Evolutionary conservation across 1,140 invertebrate species (phyloP), one percentile per base, ranked within the genome.

Genomic region (Drosophila gunungcola): DNA sequence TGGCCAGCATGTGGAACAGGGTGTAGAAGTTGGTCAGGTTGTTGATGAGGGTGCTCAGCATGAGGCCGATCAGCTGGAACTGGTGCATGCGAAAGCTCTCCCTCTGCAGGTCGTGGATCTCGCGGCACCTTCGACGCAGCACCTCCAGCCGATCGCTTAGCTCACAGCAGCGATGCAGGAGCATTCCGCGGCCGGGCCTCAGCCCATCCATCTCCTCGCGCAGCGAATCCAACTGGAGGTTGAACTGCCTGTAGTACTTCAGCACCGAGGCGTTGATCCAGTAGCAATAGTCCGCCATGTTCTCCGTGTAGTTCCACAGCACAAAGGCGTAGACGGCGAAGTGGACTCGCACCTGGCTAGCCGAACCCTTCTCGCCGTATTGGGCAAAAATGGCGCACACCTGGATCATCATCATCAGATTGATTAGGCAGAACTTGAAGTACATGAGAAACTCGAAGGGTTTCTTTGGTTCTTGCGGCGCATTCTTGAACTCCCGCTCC

Each of bases 211-310:
- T 13, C 27, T 85, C 61, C 4, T 10, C 41, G 4, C 74, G n/a
- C 5, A 77, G 45, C 0, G 42, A 13, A 0, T 3, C 43, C 45
- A 90, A 10, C 29, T 90, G 82, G 1, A 76, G 32, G 6, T 90
- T 70, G 49, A 90, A 36, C 36, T 81, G 80, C 0, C 77, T 77
- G 27, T 73, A 60, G 45, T 90, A 91, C 55, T 84, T 90, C 2
- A 91, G 49, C 4, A 80, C 82, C 4, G 76, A 81, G 62, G 54
- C 42, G 39, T 70, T 90, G 7, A 91, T 81, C 41, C 75, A 91
- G 29, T 84, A 91, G 41, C 89, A 90, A n/a, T 88, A 91, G 34
- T 91, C 82, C 0, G 90, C 90, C 90, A 91, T 91, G 39, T 89
- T 88, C 32, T 91, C 89, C 16, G 89, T 91, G 11, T 91, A 91